A percentile compares a stretch with the other conserved stretches of the same genome.
phyloP scores from a whole-genome alignment of 1,140 invertebrate genomes.

The Formica selysi region DNA sequence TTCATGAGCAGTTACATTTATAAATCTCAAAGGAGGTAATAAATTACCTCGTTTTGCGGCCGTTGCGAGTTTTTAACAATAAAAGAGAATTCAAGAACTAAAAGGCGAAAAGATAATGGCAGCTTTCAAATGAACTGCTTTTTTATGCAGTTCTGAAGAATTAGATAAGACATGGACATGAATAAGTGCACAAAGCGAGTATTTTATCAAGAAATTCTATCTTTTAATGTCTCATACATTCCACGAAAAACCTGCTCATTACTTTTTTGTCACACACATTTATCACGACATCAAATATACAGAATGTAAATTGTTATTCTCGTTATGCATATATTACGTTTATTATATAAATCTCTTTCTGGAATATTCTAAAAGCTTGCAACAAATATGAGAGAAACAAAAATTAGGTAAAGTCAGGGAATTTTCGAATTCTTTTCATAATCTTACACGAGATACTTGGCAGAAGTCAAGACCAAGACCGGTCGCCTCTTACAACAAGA shows the following conservation, averaged over 20 bases:
- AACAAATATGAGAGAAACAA: not conserved
- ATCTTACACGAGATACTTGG: slow-evolving; percentile 3
- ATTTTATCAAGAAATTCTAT: not conserved
- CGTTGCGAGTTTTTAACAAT: not conserved
- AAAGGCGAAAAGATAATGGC: not conserved
- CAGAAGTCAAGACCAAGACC: slow-evolving; percentile 5
- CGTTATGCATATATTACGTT: no score
- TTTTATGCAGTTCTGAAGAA: not conserved
- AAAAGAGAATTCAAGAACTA: not conserved
- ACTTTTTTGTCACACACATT: not conserved
- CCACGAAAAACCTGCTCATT: not conserved
- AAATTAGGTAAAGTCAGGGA: not conserved
- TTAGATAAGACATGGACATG: slow-evolving; percentile 9
- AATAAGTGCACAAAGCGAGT: not conserved
- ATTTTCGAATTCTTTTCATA: slow-evolving; percentile 20
- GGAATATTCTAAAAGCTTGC: not conserved
- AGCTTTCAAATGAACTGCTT: not conserved
- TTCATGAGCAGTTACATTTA: not conserved
- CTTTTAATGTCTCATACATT: not conserved
- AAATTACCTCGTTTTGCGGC: not conserved
- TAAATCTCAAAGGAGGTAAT: not conserved
- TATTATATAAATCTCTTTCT: no score
- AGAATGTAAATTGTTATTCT: not conserved
- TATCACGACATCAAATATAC: not conserved
- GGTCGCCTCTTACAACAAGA: slow-evolving; percentile 12